Percentiles rank a stretch among this genome's conserved stretches.
These are phyloP conservation scores for Pachypsylla venusta DNA, from an alignment of 1,140 invertebrate genomes.

Conservation along the genomic window DNA sequence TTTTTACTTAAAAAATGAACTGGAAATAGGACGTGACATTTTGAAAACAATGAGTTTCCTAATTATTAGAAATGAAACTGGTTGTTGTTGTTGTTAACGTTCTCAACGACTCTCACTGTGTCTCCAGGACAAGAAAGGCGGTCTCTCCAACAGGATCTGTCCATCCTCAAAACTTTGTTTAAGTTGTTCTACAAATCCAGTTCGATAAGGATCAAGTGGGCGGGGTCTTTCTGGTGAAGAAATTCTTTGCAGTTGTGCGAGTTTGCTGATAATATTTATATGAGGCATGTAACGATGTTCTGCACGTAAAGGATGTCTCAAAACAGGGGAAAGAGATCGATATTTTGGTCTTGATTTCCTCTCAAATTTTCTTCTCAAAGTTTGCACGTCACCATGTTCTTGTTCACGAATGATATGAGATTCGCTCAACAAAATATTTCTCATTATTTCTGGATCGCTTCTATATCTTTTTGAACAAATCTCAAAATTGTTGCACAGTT, in stretches of 20 bases:
- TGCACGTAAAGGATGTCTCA: slow-evolving; percentile 41
- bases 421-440: slow-evolving; percentile 35
- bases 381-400: slow-evolving; percentile 43
- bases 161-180: slow-evolving; percentile 10
- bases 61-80: no score
- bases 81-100: background rate
- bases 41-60: no score
- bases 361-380: slow-evolving; percentile 44
- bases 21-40: no score
- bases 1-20: no score
- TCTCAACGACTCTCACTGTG: no score
- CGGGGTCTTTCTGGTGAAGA: slow-evolving; percentile 27
- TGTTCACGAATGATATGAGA: slow-evolving; percentile 34
- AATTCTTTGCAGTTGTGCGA: slow-evolving; percentile 43
- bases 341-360: slow-evolving; percentile 32
- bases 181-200: background rate
- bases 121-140: no score
- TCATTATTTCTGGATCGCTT: slow-evolving; percentile 58
- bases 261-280: slow-evolving; percentile 74
- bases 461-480: slow-evolving; percentile 40
- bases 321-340: slow-evolving; percentile 41
- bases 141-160: no score
- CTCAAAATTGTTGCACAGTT: slow-evolving; percentile 8
- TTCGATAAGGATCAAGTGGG: slow-evolving; percentile 16
- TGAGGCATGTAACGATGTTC: slow-evolving; percentile 67